Conservation (phyloP, 2,797 vertebrate species). For the Melanotaenia pygmaea region DNA sequence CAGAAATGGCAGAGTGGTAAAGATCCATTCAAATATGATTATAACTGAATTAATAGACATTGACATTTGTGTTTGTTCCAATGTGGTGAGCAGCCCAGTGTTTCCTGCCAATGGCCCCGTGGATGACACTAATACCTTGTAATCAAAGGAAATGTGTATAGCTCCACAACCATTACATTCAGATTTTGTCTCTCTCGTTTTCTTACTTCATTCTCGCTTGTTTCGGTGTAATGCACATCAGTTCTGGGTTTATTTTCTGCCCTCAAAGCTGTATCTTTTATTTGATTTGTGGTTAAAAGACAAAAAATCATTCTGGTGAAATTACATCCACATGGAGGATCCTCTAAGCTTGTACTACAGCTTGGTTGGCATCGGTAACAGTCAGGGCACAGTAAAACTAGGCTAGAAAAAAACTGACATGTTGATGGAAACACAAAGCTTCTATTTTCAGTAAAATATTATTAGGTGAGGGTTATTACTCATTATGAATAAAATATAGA, state of each 20-base stretch:
- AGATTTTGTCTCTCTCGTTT: slow-evolving; percentile 73
- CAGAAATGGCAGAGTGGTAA: slow-evolving; percentile 66
- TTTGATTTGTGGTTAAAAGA: slow-evolving; percentile 80
- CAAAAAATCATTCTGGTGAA: slow-evolving; percentile 72
- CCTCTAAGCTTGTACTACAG: slow-evolving; percentile 61
- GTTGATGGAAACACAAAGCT: slow-evolving; percentile 40
- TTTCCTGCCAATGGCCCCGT: slow-evolving; percentile 75
- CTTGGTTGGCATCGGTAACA: slow-evolving; percentile 61
- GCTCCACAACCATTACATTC: slow-evolving; percentile 72
- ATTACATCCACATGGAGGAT: slow-evolving; percentile 83
- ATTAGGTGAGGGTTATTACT: slow-evolving; percentile 41
- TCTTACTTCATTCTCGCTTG: slow-evolving; percentile 77
- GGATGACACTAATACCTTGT: slow-evolving; percentile 80
- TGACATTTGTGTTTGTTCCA: slow-evolving; percentile 79
- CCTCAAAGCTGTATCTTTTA: slow-evolving; percentile 80
- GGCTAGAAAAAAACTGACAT: slow-evolving; percentile 57
- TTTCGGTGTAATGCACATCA: slow-evolving; percentile 78
- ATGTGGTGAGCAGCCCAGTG: slow-evolving; percentile 66
- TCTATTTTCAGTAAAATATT: slow-evolving; percentile 54
- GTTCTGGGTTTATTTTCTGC: slow-evolving; percentile 79
- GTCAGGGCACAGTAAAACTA: slow-evolving; percentile 66
- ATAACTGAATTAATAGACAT: slow-evolving; percentile 79
- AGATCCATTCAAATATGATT: slow-evolving; percentile 80
- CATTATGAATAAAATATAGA: slow-evolving; percentile 44
- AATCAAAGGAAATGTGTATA: slow-evolving; percentile 80